Evolutionary conservation across 2,113 vertebrate genomes (phyloP), one percentile per base, ranked within the genome.

Genomic region (Entelurus aequoreus): DNA sequence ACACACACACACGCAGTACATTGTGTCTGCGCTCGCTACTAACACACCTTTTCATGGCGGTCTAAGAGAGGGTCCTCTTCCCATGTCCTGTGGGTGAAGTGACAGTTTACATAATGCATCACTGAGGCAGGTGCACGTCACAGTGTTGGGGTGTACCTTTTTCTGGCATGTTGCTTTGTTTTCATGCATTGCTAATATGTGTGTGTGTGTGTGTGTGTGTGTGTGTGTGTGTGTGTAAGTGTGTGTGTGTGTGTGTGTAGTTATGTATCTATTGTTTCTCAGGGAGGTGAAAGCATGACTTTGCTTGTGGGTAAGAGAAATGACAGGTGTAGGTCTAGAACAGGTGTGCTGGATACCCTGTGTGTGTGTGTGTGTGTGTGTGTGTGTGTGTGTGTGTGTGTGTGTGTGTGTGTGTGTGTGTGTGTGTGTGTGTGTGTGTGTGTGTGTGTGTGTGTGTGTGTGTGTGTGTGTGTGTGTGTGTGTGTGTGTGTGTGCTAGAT

Each of bases 271-370:
- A 85, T 85, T n/a, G 78, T 80, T 85, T 84, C 76, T 83, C 74
- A 71, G 69, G 60, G 70, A 70, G 74, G 84, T 86, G 79, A 86
- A 88, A 88, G 78, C 82, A 86, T 85, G 87, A 85, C 88, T 90
- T 90, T 90, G 86, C 86, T 85, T 82, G 81, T 89, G 80, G 86
- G 84, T n/a, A 83, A 87, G 78, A 87, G 78, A 79, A 86, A 81
- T 85, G 79, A 78, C 72, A 80, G 77, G 60, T 62, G 60, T 71
- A 79, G 80, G 87, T 84, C 80, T 84, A 81, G 76, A 84, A 77
- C 82, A 61, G 19, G 19, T 19, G 19, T 19, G 19, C 65, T 63
- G 69, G 64, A 60, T 65, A 51, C 75, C 63, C 72, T 19, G 19
- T 19, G 19, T 19, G 19, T 19, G 19, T 19, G 19, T 19, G 19